Conservation (phyloP, 2,113 vertebrate genomes). For the Leptobrachium ailaonicum region DNA sequence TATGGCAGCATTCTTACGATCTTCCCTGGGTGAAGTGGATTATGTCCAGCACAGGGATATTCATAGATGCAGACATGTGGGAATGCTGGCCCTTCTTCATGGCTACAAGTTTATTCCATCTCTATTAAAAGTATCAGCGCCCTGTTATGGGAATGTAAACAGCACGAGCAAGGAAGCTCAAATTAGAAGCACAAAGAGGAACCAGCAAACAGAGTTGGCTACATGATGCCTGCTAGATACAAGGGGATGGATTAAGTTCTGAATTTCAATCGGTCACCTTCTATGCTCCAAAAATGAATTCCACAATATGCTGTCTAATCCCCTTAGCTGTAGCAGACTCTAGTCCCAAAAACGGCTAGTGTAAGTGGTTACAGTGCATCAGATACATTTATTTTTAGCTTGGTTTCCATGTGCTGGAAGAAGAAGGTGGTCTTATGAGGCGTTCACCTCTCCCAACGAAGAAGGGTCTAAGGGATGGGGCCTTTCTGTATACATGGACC, state of each 20-base stretch:
- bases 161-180: conserved; percentile 18
- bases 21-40: neutral
- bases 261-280: conserved; percentile 25
- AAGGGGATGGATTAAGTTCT: conserved; percentile 7
- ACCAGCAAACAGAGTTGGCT: conserved; percentile 1
- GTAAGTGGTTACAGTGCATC: conserved; percentile 43
- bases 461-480: no score
- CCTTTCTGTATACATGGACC: no score
- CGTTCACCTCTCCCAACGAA: no score
- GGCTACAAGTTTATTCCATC: conserved; percentile 14
- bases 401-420: conserved; percentile 21
- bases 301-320: conserved; percentile 34
- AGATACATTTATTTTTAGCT: conserved; percentile 29
- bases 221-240: neutral
- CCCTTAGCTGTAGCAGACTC: conserved; percentile 30
- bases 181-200: conserved; percentile 20
- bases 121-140: conserved; percentile 32
- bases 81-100: conserved; percentile 14
- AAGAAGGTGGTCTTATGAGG: no score
- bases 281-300: conserved; percentile 28
- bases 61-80: conserved; percentile 31
- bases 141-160: conserved; percentile 33
- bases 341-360: conserved; percentile 12
- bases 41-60: conserved; percentile 14
- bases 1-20: neutral